Percentiles rank a stretch among this genome's conserved stretches.
Conservation (phyloP, 2,888 invertebrate genomes). For the Mycogona germanica region DNA sequence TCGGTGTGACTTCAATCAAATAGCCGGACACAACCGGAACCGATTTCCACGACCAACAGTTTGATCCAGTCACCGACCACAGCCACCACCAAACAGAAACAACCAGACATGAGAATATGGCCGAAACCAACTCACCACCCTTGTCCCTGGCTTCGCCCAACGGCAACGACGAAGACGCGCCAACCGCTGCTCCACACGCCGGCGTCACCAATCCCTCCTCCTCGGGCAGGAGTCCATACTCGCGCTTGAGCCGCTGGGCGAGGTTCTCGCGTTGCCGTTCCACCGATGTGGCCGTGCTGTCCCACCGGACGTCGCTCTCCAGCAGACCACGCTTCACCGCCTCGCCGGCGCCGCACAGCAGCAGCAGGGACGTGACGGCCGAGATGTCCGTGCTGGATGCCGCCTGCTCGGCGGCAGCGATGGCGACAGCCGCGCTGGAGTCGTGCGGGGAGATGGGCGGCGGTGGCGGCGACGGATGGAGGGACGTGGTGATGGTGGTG, state of each 20-base stretch:
- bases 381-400: not conserved
- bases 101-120: too few species aligned
- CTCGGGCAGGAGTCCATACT: slow-evolving; percentile 54
- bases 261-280: slow-evolving; percentile 80
- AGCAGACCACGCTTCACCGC: not conserved
- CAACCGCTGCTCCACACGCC: too few species aligned
- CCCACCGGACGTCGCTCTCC: slow-evolving; percentile 39
- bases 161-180: not conserved
- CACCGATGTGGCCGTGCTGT: slow-evolving; percentile 69
- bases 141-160: not conserved
- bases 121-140: not conserved
- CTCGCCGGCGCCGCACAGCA: not conserved
- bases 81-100: too few species aligned
- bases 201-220: slow-evolving; percentile 22
- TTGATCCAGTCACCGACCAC: too few species aligned
- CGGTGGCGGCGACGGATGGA: not conserved
- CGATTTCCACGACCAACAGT: too few species aligned
- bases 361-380: not conserved
- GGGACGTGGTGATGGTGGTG: not conserved
- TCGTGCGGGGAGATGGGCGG: not conserved
- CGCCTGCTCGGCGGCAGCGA: not conserved
- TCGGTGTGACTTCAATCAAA: too few species aligned
- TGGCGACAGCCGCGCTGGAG: slow-evolving; percentile 22
- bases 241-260: slow-evolving; percentile 66
- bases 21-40: too few species aligned